These are phyloP conservation scores for Melanogrammus aeglefinus DNA, from an alignment of 2,797 vertebrate species.

Conservation along the genomic window DNA sequence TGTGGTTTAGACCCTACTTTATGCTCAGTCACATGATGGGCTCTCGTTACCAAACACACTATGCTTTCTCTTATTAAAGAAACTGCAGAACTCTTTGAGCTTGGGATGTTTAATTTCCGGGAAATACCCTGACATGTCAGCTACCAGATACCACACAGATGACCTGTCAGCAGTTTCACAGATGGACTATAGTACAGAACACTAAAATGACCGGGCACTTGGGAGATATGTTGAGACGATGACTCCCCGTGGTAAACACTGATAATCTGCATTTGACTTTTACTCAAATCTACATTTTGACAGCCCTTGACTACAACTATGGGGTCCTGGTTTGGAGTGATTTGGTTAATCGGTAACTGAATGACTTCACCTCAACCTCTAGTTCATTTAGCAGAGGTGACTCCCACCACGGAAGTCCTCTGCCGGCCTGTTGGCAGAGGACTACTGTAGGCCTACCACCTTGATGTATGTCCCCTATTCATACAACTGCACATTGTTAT, in stretches of 20 bases:
- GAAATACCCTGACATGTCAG: slow-evolving; percentile 18
- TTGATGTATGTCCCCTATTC: background rate
- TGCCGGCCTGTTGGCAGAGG: too few species aligned
- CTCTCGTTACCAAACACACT: background rate
- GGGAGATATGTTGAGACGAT: background rate
- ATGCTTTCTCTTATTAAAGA: slow-evolving; percentile 16
- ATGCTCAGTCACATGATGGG: slow-evolving; percentile 25
- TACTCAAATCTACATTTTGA: background rate
- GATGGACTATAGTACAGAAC: background rate
- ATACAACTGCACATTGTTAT: background rate
- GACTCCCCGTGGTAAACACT: background rate
- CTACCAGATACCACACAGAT: background rate
- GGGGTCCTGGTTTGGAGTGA: background rate
- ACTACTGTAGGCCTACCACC: background rate
- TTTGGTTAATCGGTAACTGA: slow-evolving; percentile 11
- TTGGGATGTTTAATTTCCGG: slow-evolving; percentile 13
- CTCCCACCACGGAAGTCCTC: background rate
- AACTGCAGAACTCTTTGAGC: slow-evolving; percentile 10
- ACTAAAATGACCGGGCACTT: background rate
- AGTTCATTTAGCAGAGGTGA: background rate
- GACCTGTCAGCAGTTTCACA: background rate
- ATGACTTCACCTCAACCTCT: background rate
- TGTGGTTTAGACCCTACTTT: background rate
- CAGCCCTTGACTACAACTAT: background rate
- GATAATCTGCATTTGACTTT: too few species aligned